Conservation (phyloP, 2,113 vertebrate genomes). For the Corvus hawaiiensis region DNA sequence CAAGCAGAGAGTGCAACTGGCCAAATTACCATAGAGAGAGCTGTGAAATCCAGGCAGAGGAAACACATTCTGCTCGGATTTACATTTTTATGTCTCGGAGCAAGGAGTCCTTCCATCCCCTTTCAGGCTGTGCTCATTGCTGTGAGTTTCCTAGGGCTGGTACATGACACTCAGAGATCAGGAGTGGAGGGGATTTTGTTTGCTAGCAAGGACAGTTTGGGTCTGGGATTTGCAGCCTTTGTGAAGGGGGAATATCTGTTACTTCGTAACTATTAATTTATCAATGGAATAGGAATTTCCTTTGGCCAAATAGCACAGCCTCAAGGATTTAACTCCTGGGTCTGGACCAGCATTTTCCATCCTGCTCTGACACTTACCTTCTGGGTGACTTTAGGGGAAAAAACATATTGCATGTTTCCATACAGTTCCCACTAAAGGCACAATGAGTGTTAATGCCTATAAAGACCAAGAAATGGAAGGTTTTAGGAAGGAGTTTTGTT, state of each 20-base stretch:
- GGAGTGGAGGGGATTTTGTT: background rate
- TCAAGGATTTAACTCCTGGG: background rate
- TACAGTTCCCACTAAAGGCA: background rate
- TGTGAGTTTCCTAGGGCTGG: background rate
- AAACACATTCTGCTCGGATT: background rate
- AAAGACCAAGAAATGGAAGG: background rate
- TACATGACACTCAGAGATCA: background rate
- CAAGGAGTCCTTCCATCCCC: background rate
- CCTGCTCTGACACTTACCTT: background rate
- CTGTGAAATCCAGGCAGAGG: background rate
- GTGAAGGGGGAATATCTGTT: background rate
- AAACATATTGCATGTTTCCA: background rate
- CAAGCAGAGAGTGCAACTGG: background rate
- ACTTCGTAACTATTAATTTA: background rate
- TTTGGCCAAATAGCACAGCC: background rate
- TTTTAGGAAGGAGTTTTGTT: background rate
- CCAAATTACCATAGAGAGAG: background rate
- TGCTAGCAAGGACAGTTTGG: background rate
- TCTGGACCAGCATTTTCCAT: background rate
- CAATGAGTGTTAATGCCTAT: rapidly evolving
- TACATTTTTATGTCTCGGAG: rapidly evolving
- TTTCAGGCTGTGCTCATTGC: background rate
- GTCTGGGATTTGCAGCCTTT: background rate
- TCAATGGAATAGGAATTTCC: background rate
- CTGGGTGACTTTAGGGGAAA: background rate